Evolutionary conservation across 2,113 vertebrate species (phyloP), one percentile per base, ranked within the genome.

Genomic region (Gobiocypris rarus): DNA sequence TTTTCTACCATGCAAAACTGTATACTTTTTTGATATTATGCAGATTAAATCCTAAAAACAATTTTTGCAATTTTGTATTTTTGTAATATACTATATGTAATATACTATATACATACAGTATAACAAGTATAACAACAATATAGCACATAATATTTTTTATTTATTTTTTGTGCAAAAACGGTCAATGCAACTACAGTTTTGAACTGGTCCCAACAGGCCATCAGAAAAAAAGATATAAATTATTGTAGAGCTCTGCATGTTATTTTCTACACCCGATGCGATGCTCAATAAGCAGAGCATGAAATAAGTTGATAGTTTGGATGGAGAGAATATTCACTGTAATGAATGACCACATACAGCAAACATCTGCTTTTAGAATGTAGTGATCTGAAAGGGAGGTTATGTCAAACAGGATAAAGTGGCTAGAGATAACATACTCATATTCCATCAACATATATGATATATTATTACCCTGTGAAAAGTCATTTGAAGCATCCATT

Each of bases 361-460:
- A 58, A 13, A 7, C 13, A 80, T 79, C n/a, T 65, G 43, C 22
- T 69, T 65, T 63, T 7, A 19, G 59, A 65, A 54, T 56, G n/a
- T 14, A 22, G 19, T 58, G 9, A 31, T 75, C 26, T 52, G 4
- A 38, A 38, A 56, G 9, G 15, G n/a, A 50, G 26, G 24, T 34
- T 34, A 14, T 59, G 24, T 81, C 78, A 50, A 67, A 77, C 54
- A 34, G 31, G 45, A 13, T 22, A 58, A 79, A 59, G 56, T 14
- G 48, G 26, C 15, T 67, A 13, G 17, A 19, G 10, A 52, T 48
- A 81, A 81, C 26, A 52, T 52, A 63, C 58, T 79, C 61, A 31
- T 38, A 81, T 81, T 69, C 15, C 63, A 81, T 24, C 63, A 11
- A n/a, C 15, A 31, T 81, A 50, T 54, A 10, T 11, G 52, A 85